Base-by-base conservation (phyloP, 2,888 invertebrate genomes). In the Polyommatus iphigenia region DNA sequence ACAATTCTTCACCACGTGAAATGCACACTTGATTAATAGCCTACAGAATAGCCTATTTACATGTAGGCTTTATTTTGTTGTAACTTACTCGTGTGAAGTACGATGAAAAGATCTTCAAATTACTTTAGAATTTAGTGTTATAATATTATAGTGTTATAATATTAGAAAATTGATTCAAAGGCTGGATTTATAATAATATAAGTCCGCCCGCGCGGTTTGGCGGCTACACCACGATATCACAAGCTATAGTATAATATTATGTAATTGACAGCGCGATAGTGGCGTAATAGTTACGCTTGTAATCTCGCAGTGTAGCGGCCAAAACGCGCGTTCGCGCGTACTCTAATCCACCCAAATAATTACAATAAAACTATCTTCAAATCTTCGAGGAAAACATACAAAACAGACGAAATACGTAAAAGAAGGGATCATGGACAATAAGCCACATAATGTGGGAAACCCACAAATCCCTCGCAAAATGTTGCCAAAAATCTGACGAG, bases 11-110 rank as follows among this genome's bases (percentile, higher is more conserved):
- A 20, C 46, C 62, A 73, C 73, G 73, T 41, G 41, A 73, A 78
- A 78, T 73, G 77, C 76, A 78, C 78, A 41, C 78, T 78, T 80
- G 78, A 79, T 73, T 80, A 79, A 79, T 78, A 73, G 71, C 10
- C 54, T 76, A 76, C n/a, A 57, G 62, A 71, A 73, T 15, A 20
- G 6, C 46, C 41, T 72, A 72, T 41, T 20, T 72, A 24, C 5
- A 67, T 67, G 29, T 67, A 67, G 67, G 18, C 15, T 67, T 10
- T 3, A 62, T 62, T 62, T 20, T 24, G 62, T 62, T 20, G 20
- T 62, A 10, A 50, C 50, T 59, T 10, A 62, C 10, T 24, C 20
- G 62, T 62, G 8, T 62, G 4, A 24, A 10, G 62, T 54, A 54
- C 13, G 54, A 54, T 54, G 54, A 54, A 54, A 18, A 18, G 18